Evolutionary conservation across 2,113 vertebrate species (phyloP).

Genomic region (Rallus limicola): DNA sequence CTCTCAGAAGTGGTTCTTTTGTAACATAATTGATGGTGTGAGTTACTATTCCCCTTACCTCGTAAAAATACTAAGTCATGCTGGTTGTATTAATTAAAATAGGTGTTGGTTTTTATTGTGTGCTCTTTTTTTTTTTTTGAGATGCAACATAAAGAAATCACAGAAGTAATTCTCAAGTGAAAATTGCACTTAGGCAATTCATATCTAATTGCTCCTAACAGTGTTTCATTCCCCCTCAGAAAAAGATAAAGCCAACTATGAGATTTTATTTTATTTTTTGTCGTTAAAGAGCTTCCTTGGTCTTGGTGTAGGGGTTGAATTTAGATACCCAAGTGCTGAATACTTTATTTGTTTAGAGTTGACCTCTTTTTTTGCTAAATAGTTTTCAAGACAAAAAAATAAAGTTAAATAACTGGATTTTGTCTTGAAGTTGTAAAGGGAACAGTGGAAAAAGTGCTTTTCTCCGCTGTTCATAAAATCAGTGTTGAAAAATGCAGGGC

Average conservation of each 20-base stretch:
- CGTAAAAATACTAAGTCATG: neutral
- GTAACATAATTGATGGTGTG: neutral
- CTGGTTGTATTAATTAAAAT: neutral
- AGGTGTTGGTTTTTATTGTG: neutral
- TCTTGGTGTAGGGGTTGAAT: neutral
- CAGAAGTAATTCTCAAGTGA: neutral
- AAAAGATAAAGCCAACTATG: neutral
- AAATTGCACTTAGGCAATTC: neutral
- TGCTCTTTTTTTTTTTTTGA: too few species aligned
- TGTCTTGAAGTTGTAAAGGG: neutral
- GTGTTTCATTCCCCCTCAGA: neutral
- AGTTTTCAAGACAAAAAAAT: neutral
- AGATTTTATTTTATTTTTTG: neutral
- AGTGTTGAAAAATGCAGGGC: neutral
- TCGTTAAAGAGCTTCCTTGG: neutral
- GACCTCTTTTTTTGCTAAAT: neutral
- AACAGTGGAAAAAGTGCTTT: neutral
- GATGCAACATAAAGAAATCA: neutral
- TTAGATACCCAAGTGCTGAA: neutral
- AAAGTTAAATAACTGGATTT: neutral
- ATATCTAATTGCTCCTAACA: neutral
- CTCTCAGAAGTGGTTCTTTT: neutral
- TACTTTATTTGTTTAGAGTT: neutral
- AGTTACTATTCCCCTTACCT: neutral
- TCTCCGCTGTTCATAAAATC: neutral